phyloP scores from a whole-genome alignment of 2,113 vertebrate species.

The Ptychochromis oligacanthus region DNA sequence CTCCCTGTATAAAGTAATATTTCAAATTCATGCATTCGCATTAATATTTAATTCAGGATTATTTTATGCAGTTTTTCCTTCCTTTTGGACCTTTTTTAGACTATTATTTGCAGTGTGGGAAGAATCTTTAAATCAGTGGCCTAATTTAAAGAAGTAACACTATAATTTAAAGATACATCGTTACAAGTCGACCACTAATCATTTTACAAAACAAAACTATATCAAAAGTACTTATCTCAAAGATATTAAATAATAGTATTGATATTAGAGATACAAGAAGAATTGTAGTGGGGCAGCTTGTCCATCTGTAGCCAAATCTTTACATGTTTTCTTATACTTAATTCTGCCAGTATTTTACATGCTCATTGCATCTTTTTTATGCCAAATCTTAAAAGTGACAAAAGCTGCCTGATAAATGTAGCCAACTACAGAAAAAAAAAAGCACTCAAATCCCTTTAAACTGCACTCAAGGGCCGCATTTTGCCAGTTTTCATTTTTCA shows the following conservation, averaged over 20 bases:
- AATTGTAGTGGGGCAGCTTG: too few relatives aligned
- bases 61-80: background rate
- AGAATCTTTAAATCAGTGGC: background rate
- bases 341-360: background rate
- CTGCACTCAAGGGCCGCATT: background rate
- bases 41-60: background rate
- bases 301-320: too few relatives aligned
- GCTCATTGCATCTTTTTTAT: background rate
- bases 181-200: background rate
- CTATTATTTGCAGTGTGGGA: background rate
- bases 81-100: background rate
- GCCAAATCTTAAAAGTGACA: background rate
- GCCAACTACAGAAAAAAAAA: background rate
- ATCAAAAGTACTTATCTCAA: background rate
- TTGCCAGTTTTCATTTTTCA: background rate
- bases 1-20: background rate
- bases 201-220: background rate
- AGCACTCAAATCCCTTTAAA: background rate
- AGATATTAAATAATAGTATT: background rate
- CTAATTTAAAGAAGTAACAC: background rate
- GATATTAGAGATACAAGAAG: too few relatives aligned
- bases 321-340: background rate
- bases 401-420: background rate
- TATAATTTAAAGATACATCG: too few relatives aligned
- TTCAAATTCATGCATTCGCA: background rate